A percentile compares a stretch with the other conserved stretches of the same genome.
phyloP scores from a whole-genome alignment of 2,113 vertebrate genomes.

The Phalacrocorax pelagicus region DNA sequence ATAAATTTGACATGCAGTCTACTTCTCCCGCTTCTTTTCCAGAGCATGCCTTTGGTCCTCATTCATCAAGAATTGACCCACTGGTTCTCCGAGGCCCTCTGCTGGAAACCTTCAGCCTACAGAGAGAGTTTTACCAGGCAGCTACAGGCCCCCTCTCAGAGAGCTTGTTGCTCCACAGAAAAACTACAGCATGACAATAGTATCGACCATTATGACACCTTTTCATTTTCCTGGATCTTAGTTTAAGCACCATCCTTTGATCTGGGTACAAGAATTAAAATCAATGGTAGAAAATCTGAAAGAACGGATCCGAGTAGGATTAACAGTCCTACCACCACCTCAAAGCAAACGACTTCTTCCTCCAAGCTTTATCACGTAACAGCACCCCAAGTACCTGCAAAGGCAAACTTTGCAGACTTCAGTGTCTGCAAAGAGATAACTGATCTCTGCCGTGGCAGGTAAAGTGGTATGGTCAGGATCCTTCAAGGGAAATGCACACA shows the following conservation, averaged over 20 bases:
- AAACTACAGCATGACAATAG: accelerated
- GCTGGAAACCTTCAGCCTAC: background rate
- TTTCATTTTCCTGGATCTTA: background rate
- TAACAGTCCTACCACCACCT: background rate
- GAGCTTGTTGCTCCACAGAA: background rate
- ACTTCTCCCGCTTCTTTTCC: background rate
- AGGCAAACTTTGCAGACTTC: background rate
- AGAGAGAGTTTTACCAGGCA: background rate
- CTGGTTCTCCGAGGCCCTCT: background rate
- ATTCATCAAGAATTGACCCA: background rate
- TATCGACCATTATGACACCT: background rate
- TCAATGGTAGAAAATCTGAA: background rate
- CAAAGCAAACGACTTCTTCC: background rate
- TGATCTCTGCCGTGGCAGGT: background rate
- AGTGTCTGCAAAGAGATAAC: background rate
- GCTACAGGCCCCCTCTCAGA: background rate
- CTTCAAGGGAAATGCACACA: background rate
- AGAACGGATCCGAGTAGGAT: background rate
- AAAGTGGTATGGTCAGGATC: background rate
- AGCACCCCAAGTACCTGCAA: background rate
- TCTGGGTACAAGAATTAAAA: background rate
- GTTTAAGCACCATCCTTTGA: background rate
- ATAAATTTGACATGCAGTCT: background rate
- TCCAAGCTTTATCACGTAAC: background rate
- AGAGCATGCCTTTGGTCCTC: background rate